Percentiles rank a stretch among this genome's conserved stretches.
These are phyloP conservation scores for Picathartes gymnocephalus DNA, from an alignment of 2,113 vertebrate genomes.

Conservation along the genomic window DNA sequence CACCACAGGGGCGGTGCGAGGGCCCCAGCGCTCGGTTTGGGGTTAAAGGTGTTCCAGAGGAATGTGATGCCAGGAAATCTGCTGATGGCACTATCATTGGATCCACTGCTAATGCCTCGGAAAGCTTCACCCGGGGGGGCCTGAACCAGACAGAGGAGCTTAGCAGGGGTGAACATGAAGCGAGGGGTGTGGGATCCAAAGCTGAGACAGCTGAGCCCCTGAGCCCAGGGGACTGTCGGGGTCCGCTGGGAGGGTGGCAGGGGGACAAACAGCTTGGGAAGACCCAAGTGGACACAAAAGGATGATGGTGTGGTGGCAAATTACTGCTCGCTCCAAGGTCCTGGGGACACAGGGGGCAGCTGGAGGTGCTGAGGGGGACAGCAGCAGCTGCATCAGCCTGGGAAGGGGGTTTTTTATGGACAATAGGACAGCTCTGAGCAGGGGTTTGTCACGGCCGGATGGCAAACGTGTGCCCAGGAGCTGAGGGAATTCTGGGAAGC, in stretches of 20 bases:
- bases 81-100: constrained; percentile 58
- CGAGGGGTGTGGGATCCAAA: background rate
- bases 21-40: background rate
- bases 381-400: background rate
- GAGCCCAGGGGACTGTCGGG: background rate
- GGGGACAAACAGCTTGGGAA: background rate
- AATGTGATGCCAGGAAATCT: constrained; percentile 41
- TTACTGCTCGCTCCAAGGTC: background rate
- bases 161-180: background rate
- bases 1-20: background rate
- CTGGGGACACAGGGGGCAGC: background rate
- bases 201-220: background rate
- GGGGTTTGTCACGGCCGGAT: background rate
- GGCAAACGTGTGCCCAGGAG: background rate
- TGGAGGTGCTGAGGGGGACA: background rate
- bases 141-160: background rate
- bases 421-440: background rate
- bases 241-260: too few species aligned
- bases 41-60: background rate
- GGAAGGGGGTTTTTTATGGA: background rate
- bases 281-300: background rate
- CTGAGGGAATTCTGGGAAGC: background rate
- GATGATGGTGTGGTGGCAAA: background rate
- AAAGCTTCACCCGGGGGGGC: background rate
- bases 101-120: constrained; percentile 48